Evolutionary conservation across 1,140 invertebrate species (phyloP), one percentile per base, ranked within the genome.

Genomic region (Sarcophaga peregrina): DNA sequence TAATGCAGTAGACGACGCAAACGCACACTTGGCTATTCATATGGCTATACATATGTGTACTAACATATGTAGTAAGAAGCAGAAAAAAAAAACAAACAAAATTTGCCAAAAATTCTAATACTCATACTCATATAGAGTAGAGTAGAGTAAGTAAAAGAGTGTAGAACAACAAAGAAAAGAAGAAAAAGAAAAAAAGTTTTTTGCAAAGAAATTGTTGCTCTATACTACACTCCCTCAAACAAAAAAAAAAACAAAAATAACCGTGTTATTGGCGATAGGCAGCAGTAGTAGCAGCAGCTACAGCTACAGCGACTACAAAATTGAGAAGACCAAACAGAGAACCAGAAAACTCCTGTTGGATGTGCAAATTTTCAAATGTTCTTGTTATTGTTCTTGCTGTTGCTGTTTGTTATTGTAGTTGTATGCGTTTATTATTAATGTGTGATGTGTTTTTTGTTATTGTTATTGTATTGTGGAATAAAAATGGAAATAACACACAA

Each of bases 321-420:
- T 62, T 15, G 15, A 25, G 37, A 37, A 74, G 25, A 37, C 20
- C 20, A 74, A 74, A 74, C 37, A 6, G 20, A 10, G 37, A 74
- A 74, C 72, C 25, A 37, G 25, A 50, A 52, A 74, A 74, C 81
- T 74, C 80, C 62, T 74, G 52, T 81, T 58, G 75, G 75, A 78
- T 78, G 75, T 52, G 13, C 50, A 10, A 52, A 52, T 10, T 10
- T 52, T 52, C 50, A 52, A 52, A 52, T 52, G 50, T 37, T 37
- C 25, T 37, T 37, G 25, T 37, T 37, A 37, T 37, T 37, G 25
- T 37, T 72, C n/a, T 72, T 15, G 25, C 6, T 80, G 76, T 52
- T 81, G 25, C 62, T 81, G 80, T 15, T n/a, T n/a, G 25, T 37
- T 37, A 37, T 37, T 81, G 80, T 81, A 62, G 80, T 80, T 80